Conservation (phyloP, 2,888 invertebrate genomes). For the Trichogramma evanescens region DNA sequence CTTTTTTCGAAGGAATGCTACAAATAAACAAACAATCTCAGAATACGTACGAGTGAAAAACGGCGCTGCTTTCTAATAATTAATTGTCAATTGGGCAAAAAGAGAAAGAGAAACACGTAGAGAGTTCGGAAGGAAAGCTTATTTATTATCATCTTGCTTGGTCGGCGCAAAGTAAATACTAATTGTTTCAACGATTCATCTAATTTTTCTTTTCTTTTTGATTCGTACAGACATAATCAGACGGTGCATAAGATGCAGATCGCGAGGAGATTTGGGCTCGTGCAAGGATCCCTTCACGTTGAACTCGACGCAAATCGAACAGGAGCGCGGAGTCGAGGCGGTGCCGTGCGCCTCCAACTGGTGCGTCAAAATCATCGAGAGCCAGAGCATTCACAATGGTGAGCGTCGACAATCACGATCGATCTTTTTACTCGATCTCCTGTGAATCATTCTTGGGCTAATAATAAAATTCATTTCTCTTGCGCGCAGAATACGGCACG, state of each 20-base stretch:
- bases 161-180: no score
- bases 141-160: no score
- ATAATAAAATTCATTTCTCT: background rate
- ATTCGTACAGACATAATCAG: conserved; percentile 29
- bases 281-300: conserved; percentile 81
- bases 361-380: conserved; percentile 86
- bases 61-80: no score
- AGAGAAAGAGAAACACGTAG: no score
- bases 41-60: no score
- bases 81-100: no score
- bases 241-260: conserved; percentile 77
- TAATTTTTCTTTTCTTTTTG: no score
- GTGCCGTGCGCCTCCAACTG: conserved; percentile 83
- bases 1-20: no score
- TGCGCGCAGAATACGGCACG: conserved; percentile 69
- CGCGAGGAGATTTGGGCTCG: conserved; percentile 78
- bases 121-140: no score
- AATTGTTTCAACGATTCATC: no score
- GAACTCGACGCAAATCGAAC: conserved; percentile 69
- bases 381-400: conserved; percentile 73
- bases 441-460: no score
- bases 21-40: no score
- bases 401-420: conserved; percentile 22
- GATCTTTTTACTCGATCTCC: background rate
- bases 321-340: conserved; percentile 65